Conservation (phyloP, 2,888 invertebrate species). For the Ceriagrion tenellum region DNA sequence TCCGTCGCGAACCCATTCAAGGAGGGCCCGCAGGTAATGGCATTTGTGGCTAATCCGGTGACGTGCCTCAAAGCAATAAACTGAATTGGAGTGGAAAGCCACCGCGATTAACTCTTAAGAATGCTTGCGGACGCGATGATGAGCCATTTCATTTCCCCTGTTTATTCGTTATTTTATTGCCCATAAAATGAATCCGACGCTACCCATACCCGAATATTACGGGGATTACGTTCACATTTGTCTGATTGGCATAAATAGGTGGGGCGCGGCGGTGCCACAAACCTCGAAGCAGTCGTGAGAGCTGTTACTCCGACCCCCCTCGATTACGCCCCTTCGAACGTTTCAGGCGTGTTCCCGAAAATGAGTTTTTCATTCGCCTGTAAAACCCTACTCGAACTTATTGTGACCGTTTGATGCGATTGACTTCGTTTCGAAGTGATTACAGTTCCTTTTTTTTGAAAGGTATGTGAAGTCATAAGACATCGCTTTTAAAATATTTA, state of each 20-base stretch:
- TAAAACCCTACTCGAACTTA: neutral
- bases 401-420: neutral
- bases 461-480: too few species aligned
- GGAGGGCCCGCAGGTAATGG: neutral
- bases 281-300: neutral
- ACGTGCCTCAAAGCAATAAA: neutral
- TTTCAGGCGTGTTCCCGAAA: neutral
- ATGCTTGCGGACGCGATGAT: neutral
- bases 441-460: too few species aligned
- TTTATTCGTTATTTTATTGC: constrained; percentile 11
- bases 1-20: neutral
- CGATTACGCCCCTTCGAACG: neutral
- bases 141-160: constrained; percentile 5
- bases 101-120: constrained; percentile 34
- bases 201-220: neutral
- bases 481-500: too few species aligned
- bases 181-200: neutral
- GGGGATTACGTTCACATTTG: neutral
- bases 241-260: neutral
- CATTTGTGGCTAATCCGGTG: constrained; percentile 20
- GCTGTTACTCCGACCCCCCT: neutral
- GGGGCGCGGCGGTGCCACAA: neutral
- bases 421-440: neutral
- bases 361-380: neutral
- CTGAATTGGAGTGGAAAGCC: constrained; percentile 20